Evolutionary conservation across 2,113 vertebrate species (phyloP), one percentile per base, ranked within the genome.

Genomic region (Reinhardtius hippoglossoides): DNA sequence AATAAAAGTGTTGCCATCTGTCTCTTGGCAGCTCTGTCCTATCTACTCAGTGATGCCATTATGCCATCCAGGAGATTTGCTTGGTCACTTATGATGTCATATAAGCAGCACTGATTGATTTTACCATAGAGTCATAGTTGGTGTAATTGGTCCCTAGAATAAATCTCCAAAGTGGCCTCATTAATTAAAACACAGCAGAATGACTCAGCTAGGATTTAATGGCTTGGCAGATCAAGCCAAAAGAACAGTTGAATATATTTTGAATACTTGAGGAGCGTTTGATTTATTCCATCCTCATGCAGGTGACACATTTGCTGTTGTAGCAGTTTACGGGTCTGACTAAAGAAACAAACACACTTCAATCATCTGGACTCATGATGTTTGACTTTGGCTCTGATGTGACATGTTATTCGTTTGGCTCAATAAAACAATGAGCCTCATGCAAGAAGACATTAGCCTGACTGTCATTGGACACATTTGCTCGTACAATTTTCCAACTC

Each of bases 81-180:
- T 89, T 84, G 82, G 83, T 90, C 85, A 85, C 79, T 87, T 86
- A 84, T 90, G 90, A 92, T 91, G 92, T 91, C 90, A 93, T 89
- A 78, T 81, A 80, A 80, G 82, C 55, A 58, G 76, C 60, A 46
- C 48, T 88, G 84, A 92, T 87, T 85, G 82, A 91, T 90, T 88
- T 81, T 73, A 40, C 82, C 72, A 44, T 24, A 21, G 59, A 88
- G 82, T 84, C 87, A 82, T 87, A 78, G 83, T 88, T 84, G 80
- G 71, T 68, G 74, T 87, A 89, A 91, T 88, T 85, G 84, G 76
- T 76, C 75, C 66, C 50, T 21, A 76, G 78, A 77, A 89, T 90
- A 88, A 91, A 92, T 92, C 87, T 83, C 78, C 63, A 83, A 81
- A 90, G 88, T 90, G 89, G 85, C 67, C 75, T 88, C 76, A 83